Conservation (phyloP, 1,140 invertebrate species). For the Heliconius congener region DNA sequence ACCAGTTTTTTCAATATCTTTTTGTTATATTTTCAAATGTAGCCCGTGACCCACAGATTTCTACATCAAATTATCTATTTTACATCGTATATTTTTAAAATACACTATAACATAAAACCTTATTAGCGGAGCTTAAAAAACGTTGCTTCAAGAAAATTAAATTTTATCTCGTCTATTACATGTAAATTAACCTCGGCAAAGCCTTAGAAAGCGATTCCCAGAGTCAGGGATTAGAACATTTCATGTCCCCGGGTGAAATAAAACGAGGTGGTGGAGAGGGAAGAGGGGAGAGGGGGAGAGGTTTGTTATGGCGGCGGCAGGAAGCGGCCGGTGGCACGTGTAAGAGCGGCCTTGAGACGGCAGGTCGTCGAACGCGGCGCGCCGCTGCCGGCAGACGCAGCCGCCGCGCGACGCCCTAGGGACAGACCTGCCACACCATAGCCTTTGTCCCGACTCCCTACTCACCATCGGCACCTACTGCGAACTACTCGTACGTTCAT, state of each 20-base stretch:
- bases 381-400: slow-evolving; percentile 54
- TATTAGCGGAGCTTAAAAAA: not conserved
- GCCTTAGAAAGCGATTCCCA: slow-evolving; percentile 43
- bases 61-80: slow-evolving; percentile 1
- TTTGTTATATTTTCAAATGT: slow-evolving; percentile 12
- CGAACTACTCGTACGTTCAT: not conserved
- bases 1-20: not conserved
- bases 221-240: slow-evolving; percentile 49
- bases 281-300: slow-evolving; percentile 70
- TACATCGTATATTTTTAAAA: not conserved
- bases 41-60: slow-evolving; percentile 3
- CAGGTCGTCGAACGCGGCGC: slow-evolving; percentile 73
- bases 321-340: slow-evolving; percentile 76
- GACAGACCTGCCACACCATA: slow-evolving; percentile 53
- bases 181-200: slow-evolving; percentile 32
- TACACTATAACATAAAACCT: not conserved
- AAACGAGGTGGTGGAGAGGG: slow-evolving; percentile 51
- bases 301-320: slow-evolving; percentile 78
- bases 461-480: not conserved
- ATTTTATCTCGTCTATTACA: slow-evolving; percentile 26
- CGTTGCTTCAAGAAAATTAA: slow-evolving; percentile 2
- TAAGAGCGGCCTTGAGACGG: slow-evolving; percentile 78
- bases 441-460: slow-evolving; percentile 49
- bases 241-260: slow-evolving; percentile 40
- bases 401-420: slow-evolving; percentile 39